Evolutionary conservation across 1,140 invertebrate genomes (phyloP).

Genomic region (Drosophila sp.): DNA sequence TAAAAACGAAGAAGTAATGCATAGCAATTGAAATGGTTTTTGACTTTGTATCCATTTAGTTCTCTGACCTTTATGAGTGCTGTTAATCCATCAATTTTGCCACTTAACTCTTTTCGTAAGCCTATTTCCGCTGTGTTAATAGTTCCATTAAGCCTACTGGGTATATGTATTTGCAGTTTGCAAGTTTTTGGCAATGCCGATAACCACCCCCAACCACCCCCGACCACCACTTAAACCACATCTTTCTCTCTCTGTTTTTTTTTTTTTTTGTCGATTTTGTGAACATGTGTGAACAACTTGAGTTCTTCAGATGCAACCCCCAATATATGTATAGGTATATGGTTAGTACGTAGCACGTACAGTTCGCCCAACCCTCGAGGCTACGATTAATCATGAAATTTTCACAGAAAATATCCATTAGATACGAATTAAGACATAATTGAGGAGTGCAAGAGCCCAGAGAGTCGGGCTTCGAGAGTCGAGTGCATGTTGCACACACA

Average conservation of each 20-base stretch:
- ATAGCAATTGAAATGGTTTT: too few species aligned
- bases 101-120: constrained; percentile 6
- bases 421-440: constrained; percentile 82
- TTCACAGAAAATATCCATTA: constrained; percentile 81
- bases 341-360: constrained; percentile 2
- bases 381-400: constrained; percentile 79
- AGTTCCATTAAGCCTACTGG: constrained; percentile 35
- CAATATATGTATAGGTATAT: not conserved
- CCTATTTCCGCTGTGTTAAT: constrained; percentile 15
- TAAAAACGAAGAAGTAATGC: too few species aligned
- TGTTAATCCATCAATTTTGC: constrained; percentile 8
- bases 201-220: too few species aligned
- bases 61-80: not conserved
- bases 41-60: too few species aligned
- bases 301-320: constrained; percentile 37
- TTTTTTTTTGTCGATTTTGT: constrained; percentile 45
- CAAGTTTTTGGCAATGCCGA: constrained; percentile 1
- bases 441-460: constrained; percentile 69
- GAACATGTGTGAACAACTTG: constrained; percentile 78
- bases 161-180: not conserved
- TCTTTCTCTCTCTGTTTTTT: constrained; percentile 16
- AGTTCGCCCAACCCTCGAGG: constrained; percentile 48
- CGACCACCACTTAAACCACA: constrained; percentile 48
- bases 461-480: constrained; percentile 37
- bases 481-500: constrained; percentile 55